Evolutionary conservation across 2,113 vertebrate species (phyloP).

Genomic region (Sinocyclocheilus anophthalmus): DNA sequence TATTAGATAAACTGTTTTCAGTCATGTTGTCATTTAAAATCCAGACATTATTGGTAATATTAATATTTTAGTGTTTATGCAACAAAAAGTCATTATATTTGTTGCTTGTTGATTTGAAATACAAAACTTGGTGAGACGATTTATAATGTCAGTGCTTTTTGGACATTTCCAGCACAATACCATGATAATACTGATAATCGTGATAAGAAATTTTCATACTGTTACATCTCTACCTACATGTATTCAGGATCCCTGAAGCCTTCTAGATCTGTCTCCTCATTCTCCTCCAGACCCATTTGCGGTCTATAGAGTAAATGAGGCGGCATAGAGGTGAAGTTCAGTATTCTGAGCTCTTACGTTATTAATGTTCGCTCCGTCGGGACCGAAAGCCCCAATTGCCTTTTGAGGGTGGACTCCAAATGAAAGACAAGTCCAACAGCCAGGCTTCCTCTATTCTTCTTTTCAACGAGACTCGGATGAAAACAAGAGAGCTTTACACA

Average conservation of each 20-base stretch:
- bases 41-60: too few species aligned
- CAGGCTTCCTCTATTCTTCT: conserved; percentile 74
- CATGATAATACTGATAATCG: too few species aligned
- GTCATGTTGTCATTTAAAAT: too few species aligned
- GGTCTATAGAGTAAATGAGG: not conserved
- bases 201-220: too few species aligned
- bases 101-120: too few species aligned
- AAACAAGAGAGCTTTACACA: conserved; percentile 48
- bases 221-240: too few species aligned
- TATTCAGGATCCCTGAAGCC: not conserved
- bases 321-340: conserved; percentile 45
- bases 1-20: too few species aligned
- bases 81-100: too few species aligned
- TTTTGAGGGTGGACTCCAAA: conserved; percentile 74
- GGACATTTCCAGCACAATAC: too few species aligned
- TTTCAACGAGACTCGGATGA: conserved; percentile 66
- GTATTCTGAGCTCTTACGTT: conserved; percentile 70
- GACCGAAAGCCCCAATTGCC: conserved; percentile 68
- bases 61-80: too few species aligned
- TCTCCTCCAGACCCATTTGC: conserved; percentile 7
- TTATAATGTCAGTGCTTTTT: too few species aligned
- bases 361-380: conserved; percentile 70
- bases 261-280: conserved; percentile 17
- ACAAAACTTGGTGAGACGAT: too few species aligned
- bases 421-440: conserved; percentile 77